A percentile compares a stretch with the other conserved stretches of the same genome.
Evolutionary conservation across 2,888 invertebrate genomes (phyloP).

Genomic region (Ceramica pisi): DNA sequence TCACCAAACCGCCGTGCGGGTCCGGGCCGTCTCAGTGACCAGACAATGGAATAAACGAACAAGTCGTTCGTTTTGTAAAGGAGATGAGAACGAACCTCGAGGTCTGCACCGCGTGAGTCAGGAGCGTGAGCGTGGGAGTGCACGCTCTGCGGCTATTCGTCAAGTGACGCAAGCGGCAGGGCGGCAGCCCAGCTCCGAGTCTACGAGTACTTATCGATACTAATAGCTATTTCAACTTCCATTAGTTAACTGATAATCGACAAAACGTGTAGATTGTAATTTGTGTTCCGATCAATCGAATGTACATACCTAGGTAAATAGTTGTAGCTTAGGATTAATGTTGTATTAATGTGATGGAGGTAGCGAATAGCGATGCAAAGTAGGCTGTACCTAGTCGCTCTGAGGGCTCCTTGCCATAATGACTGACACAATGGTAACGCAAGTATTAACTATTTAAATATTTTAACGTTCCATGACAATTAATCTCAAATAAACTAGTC

Average conservation of each 20-base stretch:
- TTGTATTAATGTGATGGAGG: slow-evolving; percentile 33
- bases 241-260: slow-evolving; percentile 48
- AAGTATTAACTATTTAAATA: slow-evolving; percentile 64
- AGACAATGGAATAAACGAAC: slow-evolving; percentile 21
- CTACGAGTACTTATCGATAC: slow-evolving; percentile 50
- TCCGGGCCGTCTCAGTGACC: background rate
- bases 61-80: slow-evolving; percentile 7
- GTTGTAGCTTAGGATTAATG: slow-evolving; percentile 33
- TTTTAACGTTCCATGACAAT: slow-evolving; percentile 62
- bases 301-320: slow-evolving; percentile 45
- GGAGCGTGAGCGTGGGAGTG: slow-evolving; percentile 29
- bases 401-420: slow-evolving; percentile 59
- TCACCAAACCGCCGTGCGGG: background rate
- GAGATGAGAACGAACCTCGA: slow-evolving; percentile 12
- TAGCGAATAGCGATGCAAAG: slow-evolving; percentile 47
- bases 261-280: slow-evolving; percentile 32
- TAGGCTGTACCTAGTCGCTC: slow-evolving; percentile 51
- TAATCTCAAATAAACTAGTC: slow-evolving; percentile 70
- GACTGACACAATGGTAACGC: slow-evolving; percentile 64
- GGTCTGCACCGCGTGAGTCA: slow-evolving; percentile 18
- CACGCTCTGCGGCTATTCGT: slow-evolving; percentile 21
- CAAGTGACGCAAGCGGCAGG: slow-evolving; percentile 18
- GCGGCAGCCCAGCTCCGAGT: slow-evolving; percentile 27
- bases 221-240: slow-evolving; percentile 51
- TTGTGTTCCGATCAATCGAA: slow-evolving; percentile 43